Evolutionary conservation across 2,113 vertebrate species (phyloP).

Genomic region (Murina feae): DNA sequence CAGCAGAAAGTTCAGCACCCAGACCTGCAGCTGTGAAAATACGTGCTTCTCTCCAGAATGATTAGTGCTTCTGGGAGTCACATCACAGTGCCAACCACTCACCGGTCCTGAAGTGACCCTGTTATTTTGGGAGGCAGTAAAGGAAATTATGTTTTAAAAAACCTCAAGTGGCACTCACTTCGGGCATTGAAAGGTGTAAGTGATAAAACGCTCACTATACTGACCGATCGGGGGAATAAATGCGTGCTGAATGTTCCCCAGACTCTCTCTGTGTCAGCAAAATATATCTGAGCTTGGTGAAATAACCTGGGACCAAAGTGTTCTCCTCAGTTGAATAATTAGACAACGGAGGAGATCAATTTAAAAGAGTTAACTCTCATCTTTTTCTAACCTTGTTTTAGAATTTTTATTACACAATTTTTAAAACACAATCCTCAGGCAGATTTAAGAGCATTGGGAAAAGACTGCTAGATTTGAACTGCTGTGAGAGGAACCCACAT

Average conservation of each 20-base stretch:
- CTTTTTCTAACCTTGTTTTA: neutral
- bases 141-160: slow-evolving; percentile 50
- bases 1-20: slow-evolving; percentile 41
- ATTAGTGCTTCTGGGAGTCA: slow-evolving; percentile 49
- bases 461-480: neutral
- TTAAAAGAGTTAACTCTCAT: neutral
- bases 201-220: slow-evolving; percentile 4
- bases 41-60: slow-evolving; percentile 41
- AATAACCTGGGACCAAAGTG: neutral
- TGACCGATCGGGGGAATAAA: neutral
- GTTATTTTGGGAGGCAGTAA: slow-evolving; percentile 57
- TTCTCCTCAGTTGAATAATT: slow-evolving; percentile 13
- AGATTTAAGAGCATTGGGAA: neutral
- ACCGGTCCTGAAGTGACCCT: slow-evolving; percentile 54
- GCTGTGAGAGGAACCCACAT: neutral
- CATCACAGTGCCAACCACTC: slow-evolving; percentile 24
- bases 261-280: neutral
- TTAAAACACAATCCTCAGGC: neutral
- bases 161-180: neutral
- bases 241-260: neutral
- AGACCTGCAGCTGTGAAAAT: slow-evolving; percentile 60
- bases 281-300: neutral
- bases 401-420: slow-evolving; percentile 11
- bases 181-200: slow-evolving; percentile 40
- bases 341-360: neutral